Evolutionary conservation across 2,113 vertebrate species (phyloP), one percentile per base, ranked within the genome.

Genomic region (Dipodomys spectabilis): DNA sequence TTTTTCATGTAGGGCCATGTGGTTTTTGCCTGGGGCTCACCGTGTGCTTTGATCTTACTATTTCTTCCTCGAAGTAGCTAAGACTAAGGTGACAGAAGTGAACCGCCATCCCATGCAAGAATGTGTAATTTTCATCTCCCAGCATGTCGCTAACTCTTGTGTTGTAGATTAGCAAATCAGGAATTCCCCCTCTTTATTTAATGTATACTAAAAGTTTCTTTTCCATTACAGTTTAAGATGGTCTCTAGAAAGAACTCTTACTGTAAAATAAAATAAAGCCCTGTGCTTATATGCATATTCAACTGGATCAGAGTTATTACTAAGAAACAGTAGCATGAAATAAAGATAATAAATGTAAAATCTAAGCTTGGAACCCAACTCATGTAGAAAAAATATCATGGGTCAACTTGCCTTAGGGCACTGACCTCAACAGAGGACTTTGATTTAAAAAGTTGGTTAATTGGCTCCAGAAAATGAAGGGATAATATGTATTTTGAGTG

Each of bases 271-370:
- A 83, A 94, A 96, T 78, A 96, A 96, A 96, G 92, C 88, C 25
- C n/a, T 73, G 67, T 93, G 82, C 92, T 95, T 91, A 68, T 89
- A 78, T 62, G 83, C 86, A 94, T 45, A 81, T 49, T 78, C 75
- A 57, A 83, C 64, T 87, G 77, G 87, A 32, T 92, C 86, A 82
- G 57, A 90, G 81, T 39, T 93, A 93, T 92, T 78, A 82, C 94
- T 86, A 74, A 92, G 73, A 82, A 83, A 96, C 92, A 84, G 72
- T 72, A 65, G 18, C 62, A 74, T 91, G 39, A 84, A 92, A 94
- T 39, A 82, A 94, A 83, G 95, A 86, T 85, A 92, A 79, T 83
- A 49, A 74, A 91, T 95, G 69, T 78, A 96, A 94, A 93, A 94
- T 96, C 68, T 89, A 57, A 78, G 30, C 45, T 90, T 78, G 64